A percentile compares a stretch with the other conserved stretches of the same genome.
Conservation (phyloP, 2,888 invertebrate genomes). For the Seira musarum region DNA sequence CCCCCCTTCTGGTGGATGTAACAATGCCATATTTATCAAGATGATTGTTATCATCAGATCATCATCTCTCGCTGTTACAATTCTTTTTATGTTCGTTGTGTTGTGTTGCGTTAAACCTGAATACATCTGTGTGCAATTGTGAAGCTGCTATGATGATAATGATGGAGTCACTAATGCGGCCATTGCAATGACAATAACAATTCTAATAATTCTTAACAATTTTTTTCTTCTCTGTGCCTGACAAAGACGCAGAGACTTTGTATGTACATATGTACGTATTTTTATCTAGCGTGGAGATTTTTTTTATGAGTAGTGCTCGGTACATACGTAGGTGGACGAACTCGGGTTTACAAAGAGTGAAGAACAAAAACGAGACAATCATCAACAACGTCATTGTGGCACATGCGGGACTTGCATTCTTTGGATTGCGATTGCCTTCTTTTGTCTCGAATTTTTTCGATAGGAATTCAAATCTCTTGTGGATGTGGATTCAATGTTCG, state of each 20-base stretch:
- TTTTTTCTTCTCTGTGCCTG: background rate
- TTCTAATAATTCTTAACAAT: constrained; percentile 19
- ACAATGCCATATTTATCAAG: constrained; percentile 34
- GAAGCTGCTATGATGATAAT: background rate
- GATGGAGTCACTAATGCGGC: constrained; percentile 34
- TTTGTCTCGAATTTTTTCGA: no score
- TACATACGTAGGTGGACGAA: constrained; percentile 11
- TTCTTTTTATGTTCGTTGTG: background rate
- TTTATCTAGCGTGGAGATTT: background rate
- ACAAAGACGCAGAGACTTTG: background rate
- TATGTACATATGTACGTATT: background rate
- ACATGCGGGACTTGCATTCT: no score
- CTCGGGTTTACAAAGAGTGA: background rate
- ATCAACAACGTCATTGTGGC: no score
- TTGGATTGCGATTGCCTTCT: no score
- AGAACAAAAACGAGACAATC: no score
- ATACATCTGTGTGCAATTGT: background rate
- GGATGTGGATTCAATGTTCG: no score
- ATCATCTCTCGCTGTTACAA: constrained; percentile 9
- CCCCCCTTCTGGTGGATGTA: background rate
- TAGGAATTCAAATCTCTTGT: no score
- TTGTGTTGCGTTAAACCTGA: background rate
- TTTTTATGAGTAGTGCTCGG: no score
- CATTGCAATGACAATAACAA: constrained; percentile 36
- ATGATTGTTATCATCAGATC: constrained; percentile 16